phyloP scores from a whole-genome alignment of 2,113 vertebrate genomes.

The Labrus mixtus region DNA sequence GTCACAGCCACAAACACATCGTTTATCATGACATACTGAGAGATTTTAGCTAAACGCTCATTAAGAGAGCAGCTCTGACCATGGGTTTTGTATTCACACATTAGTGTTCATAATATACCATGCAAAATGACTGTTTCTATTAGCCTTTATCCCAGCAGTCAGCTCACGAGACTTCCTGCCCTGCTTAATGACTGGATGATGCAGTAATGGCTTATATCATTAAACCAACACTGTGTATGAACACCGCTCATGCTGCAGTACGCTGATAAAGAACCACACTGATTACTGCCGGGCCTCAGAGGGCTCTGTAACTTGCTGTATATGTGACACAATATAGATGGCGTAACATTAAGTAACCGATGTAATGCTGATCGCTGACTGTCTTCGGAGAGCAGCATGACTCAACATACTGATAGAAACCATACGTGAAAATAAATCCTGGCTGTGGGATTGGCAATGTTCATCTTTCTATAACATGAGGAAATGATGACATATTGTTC shows the following conservation, averaged over 20 bases:
- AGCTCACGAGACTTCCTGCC: background rate
- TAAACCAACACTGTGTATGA: constrained; percentile 28
- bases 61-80: background rate
- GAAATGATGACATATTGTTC: constrained; percentile 36
- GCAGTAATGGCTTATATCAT: constrained; percentile 24
- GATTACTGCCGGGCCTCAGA: background rate
- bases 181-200: constrained; percentile 12
- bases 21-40: background rate
- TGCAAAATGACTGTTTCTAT: background rate
- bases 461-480: background rate
- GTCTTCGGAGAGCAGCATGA: background rate
- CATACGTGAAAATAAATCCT: constrained; percentile 9
- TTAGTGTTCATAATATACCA: background rate
- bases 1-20: background rate
- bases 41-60: background rate
- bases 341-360: constrained; percentile 24
- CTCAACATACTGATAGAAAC: constrained; percentile 13
- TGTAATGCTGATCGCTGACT: background rate
- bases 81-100: background rate
- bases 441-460: background rate
- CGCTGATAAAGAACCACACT: constrained; percentile 14
- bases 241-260: background rate
- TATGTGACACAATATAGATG: constrained; percentile 17
- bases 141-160: background rate
- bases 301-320: background rate